A percentile compares a stretch with the other conserved stretches of the same genome.
phyloP scores from a whole-genome alignment of 2,888 invertebrate species.

The Alsophila aescularia region DNA sequence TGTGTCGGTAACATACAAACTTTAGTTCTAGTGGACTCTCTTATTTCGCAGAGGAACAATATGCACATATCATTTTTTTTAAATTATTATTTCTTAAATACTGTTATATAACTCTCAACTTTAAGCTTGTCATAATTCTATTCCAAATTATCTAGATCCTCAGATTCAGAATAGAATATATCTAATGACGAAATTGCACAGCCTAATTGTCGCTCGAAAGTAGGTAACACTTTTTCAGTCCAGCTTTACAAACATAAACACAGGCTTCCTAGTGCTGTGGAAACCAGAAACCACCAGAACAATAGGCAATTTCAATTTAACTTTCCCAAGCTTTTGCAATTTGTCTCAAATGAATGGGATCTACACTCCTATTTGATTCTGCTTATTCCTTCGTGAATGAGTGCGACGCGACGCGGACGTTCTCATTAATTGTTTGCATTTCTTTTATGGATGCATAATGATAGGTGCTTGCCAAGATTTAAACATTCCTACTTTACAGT shows the following conservation, averaged over 20 bases:
- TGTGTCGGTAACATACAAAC: too few species aligned
- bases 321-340: slow-evolving; percentile 59
- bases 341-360: slow-evolving; percentile 57
- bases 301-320: slow-evolving; percentile 59
- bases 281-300: slow-evolving; percentile 60
- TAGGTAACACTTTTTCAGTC: slow-evolving; percentile 36
- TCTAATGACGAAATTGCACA: slow-evolving; percentile 18
- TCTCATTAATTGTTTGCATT: slow-evolving; percentile 26
- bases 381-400: slow-evolving; percentile 39
- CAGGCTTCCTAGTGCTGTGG: slow-evolving; percentile 58
- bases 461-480: too few species aligned
- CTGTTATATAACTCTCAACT: too few species aligned
- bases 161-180: slow-evolving; percentile 8
- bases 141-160: neutral
- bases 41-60: neutral
- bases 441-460: slow-evolving; percentile 24
- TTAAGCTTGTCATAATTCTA: neutral
- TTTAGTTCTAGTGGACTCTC: too few species aligned
- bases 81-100: too few species aligned
- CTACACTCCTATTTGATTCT: slow-evolving; percentile 48
- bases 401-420: too few species aligned
- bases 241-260: slow-evolving; percentile 39
- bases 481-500: too few species aligned
- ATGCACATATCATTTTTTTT: too few species aligned
- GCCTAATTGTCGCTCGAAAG: slow-evolving; percentile 33